A percentile compares a stretch with the other conserved stretches of the same genome.
Evolutionary conservation across 2,113 vertebrate genomes (phyloP).

Genomic region (Varanus salvator): DNA sequence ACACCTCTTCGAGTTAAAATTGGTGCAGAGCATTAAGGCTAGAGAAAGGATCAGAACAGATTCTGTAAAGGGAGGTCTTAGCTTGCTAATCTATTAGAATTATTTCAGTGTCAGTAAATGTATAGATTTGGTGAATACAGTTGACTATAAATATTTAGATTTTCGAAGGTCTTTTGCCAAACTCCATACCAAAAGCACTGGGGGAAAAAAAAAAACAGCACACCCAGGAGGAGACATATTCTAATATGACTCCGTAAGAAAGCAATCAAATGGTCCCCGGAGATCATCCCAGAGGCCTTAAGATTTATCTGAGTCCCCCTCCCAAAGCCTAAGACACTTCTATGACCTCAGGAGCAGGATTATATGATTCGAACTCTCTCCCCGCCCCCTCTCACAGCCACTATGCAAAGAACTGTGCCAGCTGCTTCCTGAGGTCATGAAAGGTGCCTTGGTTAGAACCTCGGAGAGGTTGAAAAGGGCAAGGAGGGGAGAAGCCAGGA

Average conservation of each 20-base stretch:
- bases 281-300: no score
- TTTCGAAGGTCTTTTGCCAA: background rate
- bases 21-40: background rate
- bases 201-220: background rate
- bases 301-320: no score
- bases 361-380: no score
- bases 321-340: no score
- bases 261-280: no score
- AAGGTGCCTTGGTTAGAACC: no score
- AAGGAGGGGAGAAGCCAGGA: no score
- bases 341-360: no score
- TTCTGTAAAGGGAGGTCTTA: background rate
- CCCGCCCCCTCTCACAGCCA: no score
- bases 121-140: background rate
- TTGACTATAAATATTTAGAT: background rate
- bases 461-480: no score
- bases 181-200: background rate
- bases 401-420: no score
- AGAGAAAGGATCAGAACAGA: background rate
- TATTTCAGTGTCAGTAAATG: background rate
- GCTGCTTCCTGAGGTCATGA: no score
- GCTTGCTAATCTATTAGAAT: background rate
- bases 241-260: background rate
- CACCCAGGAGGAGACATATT: background rate
- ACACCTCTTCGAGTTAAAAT: background rate